phyloP scores from a whole-genome alignment of 2,113 vertebrate genomes.

The Ailurus styani region DNA sequence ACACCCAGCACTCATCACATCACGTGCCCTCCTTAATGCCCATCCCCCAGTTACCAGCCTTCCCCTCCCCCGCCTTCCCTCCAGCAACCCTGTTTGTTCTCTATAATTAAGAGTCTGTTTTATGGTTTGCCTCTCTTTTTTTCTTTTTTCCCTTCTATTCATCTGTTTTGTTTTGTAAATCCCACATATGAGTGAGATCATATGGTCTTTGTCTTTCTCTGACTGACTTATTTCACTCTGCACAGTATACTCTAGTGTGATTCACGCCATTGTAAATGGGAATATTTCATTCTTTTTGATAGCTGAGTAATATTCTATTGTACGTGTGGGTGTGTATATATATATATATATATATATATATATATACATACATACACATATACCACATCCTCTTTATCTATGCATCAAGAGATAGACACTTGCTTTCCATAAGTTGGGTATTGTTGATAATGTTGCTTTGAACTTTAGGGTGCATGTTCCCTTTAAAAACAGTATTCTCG shows the following conservation, averaged over 20 bases:
- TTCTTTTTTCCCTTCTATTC: background rate
- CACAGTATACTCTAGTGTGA: background rate
- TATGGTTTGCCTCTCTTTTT: background rate
- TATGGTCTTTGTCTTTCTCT: background rate
- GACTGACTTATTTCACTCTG: background rate
- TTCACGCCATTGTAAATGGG: background rate
- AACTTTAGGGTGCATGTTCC: background rate
- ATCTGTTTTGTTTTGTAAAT: background rate
- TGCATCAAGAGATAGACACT: background rate
- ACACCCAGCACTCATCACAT: background rate
- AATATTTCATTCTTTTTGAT: background rate
- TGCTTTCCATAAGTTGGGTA: background rate
- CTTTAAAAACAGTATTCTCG: background rate
- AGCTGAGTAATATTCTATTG: background rate
- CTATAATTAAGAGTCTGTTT: background rate
- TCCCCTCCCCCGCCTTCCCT: background rate
- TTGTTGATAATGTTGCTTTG: background rate
- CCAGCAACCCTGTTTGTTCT: background rate
- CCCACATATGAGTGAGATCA: background rate
- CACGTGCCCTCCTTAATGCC: background rate
- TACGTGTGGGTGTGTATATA: too few relatives aligned
- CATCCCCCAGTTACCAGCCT: background rate
- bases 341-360: too few relatives aligned
- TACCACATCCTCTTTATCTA: background rate
- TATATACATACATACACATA: too few relatives aligned